A percentile compares a stretch with the other conserved stretches of the same genome.
phyloP scores from a whole-genome alignment of 92 coral and sea anemone species.

The Heteractis magnifica region DNA sequence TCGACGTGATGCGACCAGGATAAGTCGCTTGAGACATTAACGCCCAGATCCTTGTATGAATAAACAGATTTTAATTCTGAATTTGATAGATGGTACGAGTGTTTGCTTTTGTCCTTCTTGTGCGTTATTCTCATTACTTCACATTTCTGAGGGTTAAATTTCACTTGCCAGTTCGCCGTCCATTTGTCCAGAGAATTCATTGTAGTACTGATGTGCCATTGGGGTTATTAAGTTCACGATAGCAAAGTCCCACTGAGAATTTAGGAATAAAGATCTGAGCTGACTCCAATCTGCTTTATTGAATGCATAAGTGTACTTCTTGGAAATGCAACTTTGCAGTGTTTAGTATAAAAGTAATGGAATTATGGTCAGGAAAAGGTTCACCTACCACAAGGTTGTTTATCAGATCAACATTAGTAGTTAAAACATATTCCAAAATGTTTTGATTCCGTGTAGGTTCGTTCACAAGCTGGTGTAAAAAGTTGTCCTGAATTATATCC shows the following conservation, averaged over 20 bases:
- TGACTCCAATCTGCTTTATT: too few species aligned
- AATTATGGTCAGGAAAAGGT: slow-evolving; percentile 52
- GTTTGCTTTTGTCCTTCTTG: slow-evolving; percentile 8
- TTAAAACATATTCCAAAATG: slow-evolving; percentile 40
- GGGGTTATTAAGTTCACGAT: neutral
- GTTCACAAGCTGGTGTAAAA: slow-evolving; percentile 12
- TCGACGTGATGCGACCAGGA: neutral
- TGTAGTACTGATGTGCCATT: neutral
- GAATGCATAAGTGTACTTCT: slow-evolving; percentile 3
- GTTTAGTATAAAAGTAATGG: slow-evolving; percentile 10
- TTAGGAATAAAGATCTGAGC: too few species aligned
- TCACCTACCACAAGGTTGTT: slow-evolving; percentile 43
- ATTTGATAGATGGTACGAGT: slow-evolving; percentile 17
- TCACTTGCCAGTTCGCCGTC: slow-evolving; percentile 36
- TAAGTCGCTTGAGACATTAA: slow-evolving; percentile 11
- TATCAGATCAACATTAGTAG: slow-evolving; percentile 30
- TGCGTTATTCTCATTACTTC: slow-evolving; percentile 34
- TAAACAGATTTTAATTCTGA: slow-evolving; percentile 26
- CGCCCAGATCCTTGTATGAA: slow-evolving; percentile 28
- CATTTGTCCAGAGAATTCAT: slow-evolving; percentile 29
- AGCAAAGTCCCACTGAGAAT: too few species aligned
- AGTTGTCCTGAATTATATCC: slow-evolving; percentile 48
- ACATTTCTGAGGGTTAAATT: slow-evolving; percentile 43
- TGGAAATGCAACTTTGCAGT: slow-evolving; percentile 2
- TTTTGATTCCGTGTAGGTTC: slow-evolving; percentile 42